Base-by-base conservation (phyloP, 1,140 invertebrate genomes). In the Nasonia giraulti region DNA sequence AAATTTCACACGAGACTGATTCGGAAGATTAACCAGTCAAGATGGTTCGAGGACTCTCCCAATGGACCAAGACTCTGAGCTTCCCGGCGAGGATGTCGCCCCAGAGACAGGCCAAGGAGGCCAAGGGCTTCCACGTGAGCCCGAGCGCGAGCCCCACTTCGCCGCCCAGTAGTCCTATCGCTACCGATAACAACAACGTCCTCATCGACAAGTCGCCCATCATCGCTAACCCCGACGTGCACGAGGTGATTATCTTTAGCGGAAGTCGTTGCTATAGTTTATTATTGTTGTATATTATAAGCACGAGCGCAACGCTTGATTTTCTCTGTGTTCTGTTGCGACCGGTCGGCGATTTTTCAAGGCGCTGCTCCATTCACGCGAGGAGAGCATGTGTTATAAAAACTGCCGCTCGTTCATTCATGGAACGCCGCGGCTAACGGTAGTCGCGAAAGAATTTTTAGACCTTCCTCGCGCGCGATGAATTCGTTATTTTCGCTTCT, bases 31-130 rank as follows among this genome's bases (percentile, higher is more conserved):
- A 27, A 27, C 5, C 20, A n/a, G 14, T 20, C 44, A 91, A 89
- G 90, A 97, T 97, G 96, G 96, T 97, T 90, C 96, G 96, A 88
- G 96, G 96, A 93, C 92, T 97, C 89, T 95, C 96, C 75, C 96
- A 97, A 94, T 97, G 96, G 96, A 97, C 96, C 89, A 97, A 97
- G 94, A 97, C 96, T 87, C 93, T 97, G 89, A 97, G 96, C 94
- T 97, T 97, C 91, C 96, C 96, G 84, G 95, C 96, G 88, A 94
- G 96, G 90, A 94, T 97, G 87, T 96, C 96, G 79, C 96, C 96
- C 1, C 96, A 96, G 90, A 95, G 96, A 88, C 95, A 95, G 66
- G 95, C 95, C 33, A 96, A 96, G 93, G 95, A 96, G 91, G 85
- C 88, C 11, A 93, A 93, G 77, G 82, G 84, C 69, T 92, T 89